These are phyloP conservation scores for Eristalinus aeneus DNA, from an alignment of 2,888 invertebrate genomes.

Conservation along the genomic window DNA sequence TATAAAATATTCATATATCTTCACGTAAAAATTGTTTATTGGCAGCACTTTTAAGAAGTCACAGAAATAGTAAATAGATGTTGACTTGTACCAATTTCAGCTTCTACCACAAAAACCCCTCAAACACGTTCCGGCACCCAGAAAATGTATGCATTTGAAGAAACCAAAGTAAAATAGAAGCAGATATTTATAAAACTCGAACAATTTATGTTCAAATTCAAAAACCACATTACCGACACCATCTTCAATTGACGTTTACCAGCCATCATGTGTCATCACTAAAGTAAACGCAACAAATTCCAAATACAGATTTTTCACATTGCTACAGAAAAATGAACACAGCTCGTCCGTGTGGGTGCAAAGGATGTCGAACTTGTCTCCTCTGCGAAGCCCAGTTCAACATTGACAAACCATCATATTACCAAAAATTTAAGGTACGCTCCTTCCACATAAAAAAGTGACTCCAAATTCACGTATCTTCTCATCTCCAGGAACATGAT, in stretches of 20 bases:
- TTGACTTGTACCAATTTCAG: too few relatives aligned
- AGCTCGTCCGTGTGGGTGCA: slow-evolving; percentile 91
- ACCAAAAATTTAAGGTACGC: slow-evolving; percentile 77
- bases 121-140: too few relatives aligned
- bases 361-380: slow-evolving; percentile 92
- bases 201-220: not conserved
- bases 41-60: too few relatives aligned
- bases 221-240: not conserved
- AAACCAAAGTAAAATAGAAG: too few relatives aligned
- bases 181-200: too few relatives aligned
- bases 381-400: slow-evolving; percentile 89
- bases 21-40: too few relatives aligned
- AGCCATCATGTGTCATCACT: slow-evolving; percentile 3
- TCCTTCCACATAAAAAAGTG: not conserved
- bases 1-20: too few relatives aligned
- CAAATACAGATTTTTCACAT: not conserved
- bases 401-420: slow-evolving; percentile 75
- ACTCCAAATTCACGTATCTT: too few relatives aligned
- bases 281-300: not conserved
- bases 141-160: too few relatives aligned
- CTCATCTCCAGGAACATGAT: slow-evolving; percentile 81
- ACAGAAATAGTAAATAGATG: too few relatives aligned
- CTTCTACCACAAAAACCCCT: too few relatives aligned
- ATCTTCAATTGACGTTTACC: slow-evolving; percentile 3
- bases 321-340: slow-evolving; percentile 75